These are phyloP conservation scores for Synanthedon formicaeformis DNA, from an alignment of 2,888 invertebrate species.

Conservation along the genomic window DNA sequence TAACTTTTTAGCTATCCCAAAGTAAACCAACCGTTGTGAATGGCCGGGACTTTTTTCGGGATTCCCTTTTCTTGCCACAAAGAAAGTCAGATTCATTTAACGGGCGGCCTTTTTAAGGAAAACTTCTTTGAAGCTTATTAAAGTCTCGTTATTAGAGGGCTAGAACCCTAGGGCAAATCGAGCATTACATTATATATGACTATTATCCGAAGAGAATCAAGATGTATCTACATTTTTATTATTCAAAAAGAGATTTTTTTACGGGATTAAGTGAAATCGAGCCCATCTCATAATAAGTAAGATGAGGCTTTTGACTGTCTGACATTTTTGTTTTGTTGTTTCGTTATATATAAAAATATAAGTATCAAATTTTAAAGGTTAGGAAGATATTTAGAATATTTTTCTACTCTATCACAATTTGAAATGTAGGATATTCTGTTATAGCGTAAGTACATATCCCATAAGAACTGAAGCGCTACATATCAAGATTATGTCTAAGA, in stretches of 20 bases:
- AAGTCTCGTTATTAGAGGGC: constrained; percentile 41
- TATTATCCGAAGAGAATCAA: neutral
- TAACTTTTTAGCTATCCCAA: constrained; percentile 44
- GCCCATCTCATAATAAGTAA: too few relatives aligned
- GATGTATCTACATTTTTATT: neutral
- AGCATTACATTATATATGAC: constrained; percentile 22
- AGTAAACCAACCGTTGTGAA: constrained; percentile 49
- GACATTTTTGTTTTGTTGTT: too few relatives aligned
- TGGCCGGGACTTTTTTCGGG: constrained; percentile 42
- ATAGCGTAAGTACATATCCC: too few relatives aligned
- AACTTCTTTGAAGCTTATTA: constrained; percentile 56
- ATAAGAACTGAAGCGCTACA: too few relatives aligned
- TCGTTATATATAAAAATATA: too few relatives aligned
- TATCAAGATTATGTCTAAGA: too few relatives aligned
- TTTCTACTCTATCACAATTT: too few relatives aligned
- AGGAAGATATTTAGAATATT: too few relatives aligned
- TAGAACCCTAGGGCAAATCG: constrained; percentile 27
- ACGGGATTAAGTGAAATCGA: too few relatives aligned
- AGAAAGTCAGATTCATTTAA: constrained; percentile 55
- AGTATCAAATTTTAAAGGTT: too few relatives aligned
- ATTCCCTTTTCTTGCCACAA: constrained; percentile 47
- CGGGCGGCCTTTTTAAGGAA: constrained; percentile 44
- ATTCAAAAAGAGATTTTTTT: neutral
- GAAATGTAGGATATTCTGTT: too few relatives aligned
- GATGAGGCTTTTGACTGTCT: too few relatives aligned